These are phyloP conservation scores for Neria commutata DNA, from an alignment of 2,888 invertebrate species.

Conservation along the genomic window DNA sequence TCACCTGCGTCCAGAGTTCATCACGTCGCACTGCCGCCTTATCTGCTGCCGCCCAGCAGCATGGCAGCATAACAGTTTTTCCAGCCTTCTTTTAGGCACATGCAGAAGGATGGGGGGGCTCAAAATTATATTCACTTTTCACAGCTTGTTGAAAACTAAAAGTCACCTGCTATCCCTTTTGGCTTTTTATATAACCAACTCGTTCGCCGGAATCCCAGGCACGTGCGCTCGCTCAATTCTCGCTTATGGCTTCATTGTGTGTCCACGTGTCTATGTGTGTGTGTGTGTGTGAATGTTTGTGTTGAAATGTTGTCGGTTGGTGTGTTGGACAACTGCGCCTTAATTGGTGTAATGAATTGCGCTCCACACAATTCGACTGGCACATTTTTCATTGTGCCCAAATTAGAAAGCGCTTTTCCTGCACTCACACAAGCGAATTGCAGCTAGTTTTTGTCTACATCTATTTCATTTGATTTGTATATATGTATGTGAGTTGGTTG, in stretches of 20 bases:
- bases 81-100: no score
- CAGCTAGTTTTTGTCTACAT: no score
- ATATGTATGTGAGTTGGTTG: no score
- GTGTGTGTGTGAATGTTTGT: background rate
- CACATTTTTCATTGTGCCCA: background rate
- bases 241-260: background rate
- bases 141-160: background rate
- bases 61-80: no score
- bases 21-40: no score
- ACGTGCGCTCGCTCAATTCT: background rate
- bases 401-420: background rate
- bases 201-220: background rate
- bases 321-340: conserved; percentile 1
- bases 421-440: background rate
- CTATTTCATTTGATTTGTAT: no score
- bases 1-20: no score
- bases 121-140: background rate
- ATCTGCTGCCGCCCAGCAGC: no score
- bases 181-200: background rate
- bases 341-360: conserved; percentile 1
- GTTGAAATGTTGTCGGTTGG: background rate
- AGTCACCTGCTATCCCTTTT: background rate
- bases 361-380: background rate
- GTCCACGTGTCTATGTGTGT: background rate
- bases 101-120: no score